phyloP scores from a whole-genome alignment of 2,797 vertebrate species.

The Ptychadena robeensis region DNA sequence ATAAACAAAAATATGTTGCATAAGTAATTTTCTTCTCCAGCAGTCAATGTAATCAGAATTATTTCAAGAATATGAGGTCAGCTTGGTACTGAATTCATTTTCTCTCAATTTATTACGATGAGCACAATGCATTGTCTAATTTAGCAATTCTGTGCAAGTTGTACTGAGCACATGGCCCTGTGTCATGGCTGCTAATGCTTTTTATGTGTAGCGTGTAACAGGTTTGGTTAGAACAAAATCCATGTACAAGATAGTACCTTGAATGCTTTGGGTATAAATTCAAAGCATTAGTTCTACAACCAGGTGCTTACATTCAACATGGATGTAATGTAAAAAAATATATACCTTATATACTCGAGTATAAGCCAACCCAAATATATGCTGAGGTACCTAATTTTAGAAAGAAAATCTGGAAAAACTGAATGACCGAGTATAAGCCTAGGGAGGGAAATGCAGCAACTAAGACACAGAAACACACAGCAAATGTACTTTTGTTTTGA shows the following conservation, averaged over 20 bases:
- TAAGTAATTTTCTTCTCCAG: neutral
- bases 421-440: too few relatives aligned
- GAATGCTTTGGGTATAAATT: neutral
- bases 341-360: too few relatives aligned
- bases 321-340: too few relatives aligned
- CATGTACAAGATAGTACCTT: neutral
- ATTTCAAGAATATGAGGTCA: slow-evolving; percentile 34
- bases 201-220: neutral
- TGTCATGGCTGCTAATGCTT: slow-evolving; percentile 17
- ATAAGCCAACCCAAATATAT: too few relatives aligned
- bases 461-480: too few relatives aligned
- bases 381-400: too few relatives aligned
- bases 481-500: too few relatives aligned
- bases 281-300: too few relatives aligned
- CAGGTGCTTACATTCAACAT: too few relatives aligned
- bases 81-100: slow-evolving; percentile 23
- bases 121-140: slow-evolving; percentile 54
- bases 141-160: slow-evolving; percentile 30
- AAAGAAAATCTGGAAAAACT: too few relatives aligned
- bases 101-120: slow-evolving; percentile 39
- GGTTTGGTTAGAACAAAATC: neutral
- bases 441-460: too few relatives aligned
- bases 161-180: slow-evolving; percentile 47
- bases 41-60: neutral
- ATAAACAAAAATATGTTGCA: neutral